These are phyloP conservation scores for Eufriesea mexicana DNA, from an alignment of 1,140 invertebrate genomes.

Conservation along the genomic window DNA sequence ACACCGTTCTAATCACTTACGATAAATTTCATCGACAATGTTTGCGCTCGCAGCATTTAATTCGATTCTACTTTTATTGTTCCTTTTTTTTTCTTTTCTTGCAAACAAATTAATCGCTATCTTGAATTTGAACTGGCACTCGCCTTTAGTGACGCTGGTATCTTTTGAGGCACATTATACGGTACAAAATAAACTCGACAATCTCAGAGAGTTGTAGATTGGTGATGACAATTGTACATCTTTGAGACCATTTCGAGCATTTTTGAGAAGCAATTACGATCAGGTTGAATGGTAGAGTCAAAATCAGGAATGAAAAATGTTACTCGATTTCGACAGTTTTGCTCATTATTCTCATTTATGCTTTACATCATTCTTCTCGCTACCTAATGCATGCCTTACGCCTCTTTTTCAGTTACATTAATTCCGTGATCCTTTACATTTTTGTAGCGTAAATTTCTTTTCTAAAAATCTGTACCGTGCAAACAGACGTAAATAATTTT, in stretches of 20 bases:
- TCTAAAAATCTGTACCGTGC: conserved; percentile 16
- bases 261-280: conserved; percentile 23
- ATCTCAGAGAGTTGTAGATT: conserved; percentile 6
- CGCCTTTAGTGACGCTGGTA: conserved; percentile 12
- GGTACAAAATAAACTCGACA: conserved; percentile 27
- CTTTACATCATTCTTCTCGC: conserved; percentile 43
- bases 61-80: conserved; percentile 4
- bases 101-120: conserved; percentile 11
- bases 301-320: conserved; percentile 17
- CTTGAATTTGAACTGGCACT: conserved; percentile 11
- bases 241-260: conserved; percentile 6
- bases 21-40: conserved; percentile 11
- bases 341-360: conserved; percentile 33
- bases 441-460: neutral
- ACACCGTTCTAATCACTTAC: neutral
- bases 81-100: neutral
- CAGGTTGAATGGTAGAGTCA: conserved; percentile 17
- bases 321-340: conserved; percentile 18
- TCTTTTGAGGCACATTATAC: conserved; percentile 42
- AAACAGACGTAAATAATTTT: conserved; percentile 20
- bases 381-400: conserved; percentile 23
- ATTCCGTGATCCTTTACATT: neutral
- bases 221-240: neutral
- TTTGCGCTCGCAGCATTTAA: conserved; percentile 27
- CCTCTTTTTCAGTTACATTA: neutral